Base-by-base conservation (phyloP, 92 coral and sea anemone genomes). In the Meandrina meandrites region DNA sequence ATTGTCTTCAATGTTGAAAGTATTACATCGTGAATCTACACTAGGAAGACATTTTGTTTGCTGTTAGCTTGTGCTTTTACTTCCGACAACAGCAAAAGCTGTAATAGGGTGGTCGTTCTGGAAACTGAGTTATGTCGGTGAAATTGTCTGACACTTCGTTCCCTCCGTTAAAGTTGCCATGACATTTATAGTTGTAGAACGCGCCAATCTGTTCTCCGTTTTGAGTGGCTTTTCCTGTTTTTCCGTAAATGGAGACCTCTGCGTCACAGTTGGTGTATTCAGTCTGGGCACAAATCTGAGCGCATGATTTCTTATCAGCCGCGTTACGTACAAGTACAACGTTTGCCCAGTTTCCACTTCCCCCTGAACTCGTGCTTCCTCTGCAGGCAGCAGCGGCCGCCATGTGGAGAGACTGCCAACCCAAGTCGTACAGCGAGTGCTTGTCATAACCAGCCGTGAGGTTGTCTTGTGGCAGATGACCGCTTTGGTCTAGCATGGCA, bases 321-420 rank as follows among this genome's bases (percentile, higher is more conserved):
- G 42, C 19, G 60, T 86, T 77, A 7, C 89, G 70, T 16, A 64
- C 50, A 27, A 71, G 45, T 18, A 86, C 89, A 0, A 0, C 1
- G 64, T 85, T 85, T 12, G 14, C 1, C 0, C 88, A 75, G 51
- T 31, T 37, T 1, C 88, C 88, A 76, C 12, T 28, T 16, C 88
- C 92, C 13, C 90, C 92, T 27, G 53, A 16, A 21, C 84, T 8
- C 0, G 92, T 90, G 81, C 92, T 90, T 13, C 92, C 92, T 53
- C 92, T 82, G 87, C 92, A 90, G 40, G 87, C 90, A 40, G 87
- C 92, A 30, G 92, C 86, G 30, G 89, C 92, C 27, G 92, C 92
- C 89, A 85, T 79, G 78, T 89, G 92, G 45, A 89, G 89, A 51
- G 92, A 68, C 92, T 89, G 92, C 89, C 88, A 89, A 64, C 50